Evolutionary conservation across 2,797 vertebrate genomes (phyloP).

Genomic region (Ficedula albicollis): DNA sequence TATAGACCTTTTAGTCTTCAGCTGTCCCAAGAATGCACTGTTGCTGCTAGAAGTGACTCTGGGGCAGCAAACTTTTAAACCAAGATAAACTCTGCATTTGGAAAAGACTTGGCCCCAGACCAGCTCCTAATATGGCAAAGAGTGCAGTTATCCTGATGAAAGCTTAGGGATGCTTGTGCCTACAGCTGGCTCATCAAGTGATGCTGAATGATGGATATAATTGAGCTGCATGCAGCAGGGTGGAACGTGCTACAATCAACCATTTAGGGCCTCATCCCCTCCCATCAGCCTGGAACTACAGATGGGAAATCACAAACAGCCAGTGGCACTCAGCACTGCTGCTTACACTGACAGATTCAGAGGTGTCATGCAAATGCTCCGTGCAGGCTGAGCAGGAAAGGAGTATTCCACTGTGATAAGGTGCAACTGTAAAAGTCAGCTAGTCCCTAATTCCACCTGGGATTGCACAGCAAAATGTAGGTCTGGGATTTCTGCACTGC

Average conservation of each 20-base stretch:
- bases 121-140: conserved; percentile 33
- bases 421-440: neutral
- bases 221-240: neutral
- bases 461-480: neutral
- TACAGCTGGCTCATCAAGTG: conserved; percentile 54
- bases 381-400: neutral
- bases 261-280: neutral
- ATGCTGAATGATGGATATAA: conserved; percentile 51
- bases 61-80: conserved; percentile 52
- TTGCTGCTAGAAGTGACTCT: conserved; percentile 24
- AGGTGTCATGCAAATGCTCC: neutral
- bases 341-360: neutral
- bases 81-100: conserved; percentile 50
- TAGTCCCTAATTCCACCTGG: neutral
- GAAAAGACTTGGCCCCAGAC: conserved; percentile 53
- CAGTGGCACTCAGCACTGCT: neutral
- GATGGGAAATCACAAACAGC: neutral
- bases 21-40: conserved; percentile 26
- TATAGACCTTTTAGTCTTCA: neutral
- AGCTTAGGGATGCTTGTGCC: conserved; percentile 45
- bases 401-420: neutral
- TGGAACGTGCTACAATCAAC: neutral
- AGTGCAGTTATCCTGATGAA: conserved; percentile 39
- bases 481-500: neutral
- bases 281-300: neutral